Conservation (phyloP, 2,888 invertebrate genomes). For the Diaprepes abbreviatus region DNA sequence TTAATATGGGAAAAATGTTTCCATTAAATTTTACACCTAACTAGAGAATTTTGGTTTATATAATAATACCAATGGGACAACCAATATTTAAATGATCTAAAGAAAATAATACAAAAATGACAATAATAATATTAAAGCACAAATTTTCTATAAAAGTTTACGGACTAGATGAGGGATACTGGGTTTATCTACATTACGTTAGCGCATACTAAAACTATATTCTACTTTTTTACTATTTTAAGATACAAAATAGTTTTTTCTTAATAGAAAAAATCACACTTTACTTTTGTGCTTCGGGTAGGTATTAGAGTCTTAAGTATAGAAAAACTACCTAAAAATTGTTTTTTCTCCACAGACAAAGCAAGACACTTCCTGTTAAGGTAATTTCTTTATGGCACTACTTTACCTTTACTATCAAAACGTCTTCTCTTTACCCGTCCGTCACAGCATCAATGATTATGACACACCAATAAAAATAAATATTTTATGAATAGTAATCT, state of each 20-base stretch:
- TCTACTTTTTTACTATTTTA: conserved; percentile 20
- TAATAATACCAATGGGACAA: too few relatives aligned
- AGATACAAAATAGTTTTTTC: conserved; percentile 58
- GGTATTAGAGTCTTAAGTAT: conserved; percentile 37
- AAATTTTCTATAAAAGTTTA: conserved; percentile 20
- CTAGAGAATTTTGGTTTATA: too few relatives aligned
- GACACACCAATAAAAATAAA: too few relatives aligned
- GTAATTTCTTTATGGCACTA: conserved; percentile 16
- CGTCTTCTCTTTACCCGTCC: too few relatives aligned
- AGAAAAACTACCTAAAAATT: conserved; percentile 12
- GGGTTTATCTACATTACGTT: conserved; percentile 25
- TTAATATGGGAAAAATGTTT: too few relatives aligned
- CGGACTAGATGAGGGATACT: conserved; percentile 33
- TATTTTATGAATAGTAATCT: too few relatives aligned
- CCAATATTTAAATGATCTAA: neutral
- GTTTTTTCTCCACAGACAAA: conserved; percentile 13
- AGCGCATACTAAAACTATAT: conserved; percentile 24
- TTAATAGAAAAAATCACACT: conserved; percentile 56
- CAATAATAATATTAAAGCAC: neutral
- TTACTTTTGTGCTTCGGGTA: conserved; percentile 51
- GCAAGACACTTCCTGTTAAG: conserved; percentile 6
- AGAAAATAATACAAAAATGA: neutral
- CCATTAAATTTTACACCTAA: too few relatives aligned
- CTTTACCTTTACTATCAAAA: too few relatives aligned
- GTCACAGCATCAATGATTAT: too few relatives aligned